These are phyloP conservation scores for Cyrtorhinus lividipennis DNA, from an alignment of 1,140 invertebrate genomes.

Conservation along the genomic window DNA sequence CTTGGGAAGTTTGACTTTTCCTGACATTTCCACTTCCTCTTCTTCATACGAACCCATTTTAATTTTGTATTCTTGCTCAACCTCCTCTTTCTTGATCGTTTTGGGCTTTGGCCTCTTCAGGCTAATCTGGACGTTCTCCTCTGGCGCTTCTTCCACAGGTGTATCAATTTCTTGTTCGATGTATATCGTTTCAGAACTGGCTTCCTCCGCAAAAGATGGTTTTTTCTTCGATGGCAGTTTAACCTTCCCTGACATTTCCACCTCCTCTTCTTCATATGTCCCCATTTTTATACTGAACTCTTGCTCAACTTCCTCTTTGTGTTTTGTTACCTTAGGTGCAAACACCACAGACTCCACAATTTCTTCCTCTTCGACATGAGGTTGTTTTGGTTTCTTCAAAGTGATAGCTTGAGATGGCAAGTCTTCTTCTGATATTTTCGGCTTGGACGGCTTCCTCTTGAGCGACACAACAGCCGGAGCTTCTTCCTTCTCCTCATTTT, in stretches of 20 bases:
- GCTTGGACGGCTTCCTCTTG: constrained; percentile 21
- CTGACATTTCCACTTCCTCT: constrained; percentile 70
- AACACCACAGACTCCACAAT: constrained; percentile 24
- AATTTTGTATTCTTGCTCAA: constrained; percentile 74
- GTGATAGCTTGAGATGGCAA: constrained; percentile 33
- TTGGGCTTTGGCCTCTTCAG: constrained; percentile 26
- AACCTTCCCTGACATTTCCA: constrained; percentile 65
- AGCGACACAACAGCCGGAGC: background rate
- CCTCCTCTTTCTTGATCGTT: constrained; percentile 57
- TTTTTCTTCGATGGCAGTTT: constrained; percentile 56
- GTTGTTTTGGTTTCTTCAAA: constrained; percentile 26
- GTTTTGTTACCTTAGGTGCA: constrained; percentile 21
- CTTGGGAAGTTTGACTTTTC: constrained; percentile 60
- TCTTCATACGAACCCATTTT: constrained; percentile 67
- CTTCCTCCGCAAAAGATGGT: constrained; percentile 54
- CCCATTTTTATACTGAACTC: constrained; percentile 69
- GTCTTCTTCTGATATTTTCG: constrained; percentile 25
- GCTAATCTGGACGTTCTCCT: constrained; percentile 29
- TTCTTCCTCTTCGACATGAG: constrained; percentile 22
- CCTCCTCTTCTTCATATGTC: constrained; percentile 70
- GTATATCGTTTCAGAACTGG: constrained; percentile 42
- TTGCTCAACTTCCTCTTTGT: constrained; percentile 54
- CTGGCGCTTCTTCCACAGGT: constrained; percentile 24
- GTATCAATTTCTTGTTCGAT: constrained; percentile 47
- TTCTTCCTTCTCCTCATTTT: constrained; percentile 7